Evolutionary conservation across 2,797 vertebrate genomes (phyloP), one percentile per base, ranked within the genome.

Genomic region (Xenentodon cancila): DNA sequence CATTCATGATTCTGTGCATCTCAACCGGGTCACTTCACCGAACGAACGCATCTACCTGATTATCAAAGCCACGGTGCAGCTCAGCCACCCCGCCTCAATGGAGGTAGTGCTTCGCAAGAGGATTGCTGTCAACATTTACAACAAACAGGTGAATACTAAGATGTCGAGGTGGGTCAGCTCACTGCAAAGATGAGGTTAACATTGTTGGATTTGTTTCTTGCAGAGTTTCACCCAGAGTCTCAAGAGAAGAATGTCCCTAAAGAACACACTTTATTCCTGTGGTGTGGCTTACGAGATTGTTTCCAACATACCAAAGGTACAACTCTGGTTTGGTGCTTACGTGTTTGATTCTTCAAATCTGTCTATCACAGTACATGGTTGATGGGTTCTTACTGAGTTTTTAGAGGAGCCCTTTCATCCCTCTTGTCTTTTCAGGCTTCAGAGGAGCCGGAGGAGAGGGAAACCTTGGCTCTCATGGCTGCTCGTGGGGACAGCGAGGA

Each of bases 201-300:
- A 48, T 44, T 50, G 21, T 45, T 63, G 12, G 1, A 9, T 37
- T 67, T 72, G 43, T 76, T 47, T 42, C 58, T 45, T 68, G 8
- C 87, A 99, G 97, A 99, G 96, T 91, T 99, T 99, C 84, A 98
- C 97, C 9, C 98, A 99, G 92, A 98, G 96, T 86, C 92, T 99
- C 75, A 99, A 98, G 90, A 95, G 96, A 83, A 94, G 95, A 85
- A 99, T 99, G 95, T 98, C 97, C 13, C 72, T 96, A 69, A 99
- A 97, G 90, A 97, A 97, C 77, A 89, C 95, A 9, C 91, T 97
- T 71, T 94, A 96, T 84, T 94, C 95, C 79, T 97, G 97, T 57
- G 95, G 96, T 58, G 96, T 99, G 61, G 96, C 93, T 44, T 99
- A 99, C 77, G 97, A 99, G 90, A 98, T 99, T 27, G 97, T 99